Evolutionary conservation across 2,797 vertebrate species (phyloP).

Genomic region (Lophius americanus): DNA sequence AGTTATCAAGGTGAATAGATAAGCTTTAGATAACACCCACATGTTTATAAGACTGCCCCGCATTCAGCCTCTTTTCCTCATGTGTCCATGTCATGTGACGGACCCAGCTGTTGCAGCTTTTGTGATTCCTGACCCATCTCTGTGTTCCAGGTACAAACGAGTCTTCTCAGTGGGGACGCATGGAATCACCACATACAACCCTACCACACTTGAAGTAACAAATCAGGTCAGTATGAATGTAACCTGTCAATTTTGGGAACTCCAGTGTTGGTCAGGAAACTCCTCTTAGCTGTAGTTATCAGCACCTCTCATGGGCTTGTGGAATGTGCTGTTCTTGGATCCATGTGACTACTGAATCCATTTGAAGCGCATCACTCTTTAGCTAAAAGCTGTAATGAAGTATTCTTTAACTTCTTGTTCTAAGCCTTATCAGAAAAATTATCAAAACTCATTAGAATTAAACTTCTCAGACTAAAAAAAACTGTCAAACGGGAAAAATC

Average conservation of each 20-base stretch:
- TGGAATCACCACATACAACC: constrained; percentile 98
- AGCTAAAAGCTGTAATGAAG: constrained; percentile 16
- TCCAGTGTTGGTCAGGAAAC: neutral
- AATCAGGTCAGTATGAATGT: constrained; percentile 90
- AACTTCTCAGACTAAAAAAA: neutral
- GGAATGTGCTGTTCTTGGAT: constrained; percentile 8
- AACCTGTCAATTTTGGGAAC: neutral
- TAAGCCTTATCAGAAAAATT: neutral
- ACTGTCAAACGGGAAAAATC: neutral
- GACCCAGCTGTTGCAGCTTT: constrained; percentile 13
- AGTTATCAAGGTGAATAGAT: neutral
- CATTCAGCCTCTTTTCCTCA: constrained; percentile 6
- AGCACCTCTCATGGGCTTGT: neutral
- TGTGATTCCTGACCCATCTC: constrained; percentile 49
- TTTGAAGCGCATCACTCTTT: constrained; percentile 16
- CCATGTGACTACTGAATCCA: constrained; percentile 25
- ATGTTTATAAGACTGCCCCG: no score
- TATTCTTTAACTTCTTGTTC: constrained; percentile 7
- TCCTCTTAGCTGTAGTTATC: neutral
- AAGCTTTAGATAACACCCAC: constrained; percentile 1
- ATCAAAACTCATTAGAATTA: constrained; percentile 8
- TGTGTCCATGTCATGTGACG: constrained; percentile 9
- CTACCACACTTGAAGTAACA: constrained; percentile 96
- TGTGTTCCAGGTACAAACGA: constrained; percentile 91
- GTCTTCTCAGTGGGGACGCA: constrained; percentile 98